Evolutionary conservation across 1,140 invertebrate genomes (phyloP).

Genomic region (Musca domestica): DNA sequence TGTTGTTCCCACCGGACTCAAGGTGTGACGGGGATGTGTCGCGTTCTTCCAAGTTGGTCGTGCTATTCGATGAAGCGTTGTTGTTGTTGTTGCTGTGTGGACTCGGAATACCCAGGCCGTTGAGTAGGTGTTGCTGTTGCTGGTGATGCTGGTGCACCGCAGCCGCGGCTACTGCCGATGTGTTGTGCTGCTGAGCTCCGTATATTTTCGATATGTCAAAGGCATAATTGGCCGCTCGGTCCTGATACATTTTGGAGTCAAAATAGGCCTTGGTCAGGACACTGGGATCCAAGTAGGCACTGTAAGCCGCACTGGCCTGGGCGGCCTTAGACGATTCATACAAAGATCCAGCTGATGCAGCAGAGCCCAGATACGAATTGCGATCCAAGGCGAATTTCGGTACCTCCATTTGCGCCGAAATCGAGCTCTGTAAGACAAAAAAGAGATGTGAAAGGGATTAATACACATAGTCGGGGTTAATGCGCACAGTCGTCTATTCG

Average conservation of each 20-base stretch:
- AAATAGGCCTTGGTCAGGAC: constrained; percentile 77
- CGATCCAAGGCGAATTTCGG: constrained; percentile 51
- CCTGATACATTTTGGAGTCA: constrained; percentile 77
- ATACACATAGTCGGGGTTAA: too few species aligned
- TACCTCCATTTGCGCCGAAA: constrained; percentile 51
- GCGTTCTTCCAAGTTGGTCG: constrained; percentile 48
- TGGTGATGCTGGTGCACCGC: constrained; percentile 34
- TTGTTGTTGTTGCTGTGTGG: constrained; percentile 21
- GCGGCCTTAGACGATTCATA: constrained; percentile 39
- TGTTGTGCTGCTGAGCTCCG: constrained; percentile 43
- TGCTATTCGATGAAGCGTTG: constrained; percentile 32
- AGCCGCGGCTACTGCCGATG: constrained; percentile 43
- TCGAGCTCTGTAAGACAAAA: constrained; percentile 36
- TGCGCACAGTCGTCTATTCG: neutral
- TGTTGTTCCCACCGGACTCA: constrained; percentile 33
- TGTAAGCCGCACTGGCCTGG: constrained; percentile 49
- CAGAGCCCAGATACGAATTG: constrained; percentile 44
- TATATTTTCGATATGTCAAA: constrained; percentile 73
- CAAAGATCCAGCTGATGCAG: constrained; percentile 37
- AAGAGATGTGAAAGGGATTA: neutral
- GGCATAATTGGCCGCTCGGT: constrained; percentile 64
- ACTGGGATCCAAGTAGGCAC: constrained; percentile 70
- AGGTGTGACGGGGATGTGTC: constrained; percentile 47
- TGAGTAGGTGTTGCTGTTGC: constrained; percentile 35
- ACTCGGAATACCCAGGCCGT: constrained; percentile 31